Evolutionary conservation across 1,140 invertebrate genomes (phyloP), one percentile per base, ranked within the genome.

Genomic region (Homalodisca vitripennis): DNA sequence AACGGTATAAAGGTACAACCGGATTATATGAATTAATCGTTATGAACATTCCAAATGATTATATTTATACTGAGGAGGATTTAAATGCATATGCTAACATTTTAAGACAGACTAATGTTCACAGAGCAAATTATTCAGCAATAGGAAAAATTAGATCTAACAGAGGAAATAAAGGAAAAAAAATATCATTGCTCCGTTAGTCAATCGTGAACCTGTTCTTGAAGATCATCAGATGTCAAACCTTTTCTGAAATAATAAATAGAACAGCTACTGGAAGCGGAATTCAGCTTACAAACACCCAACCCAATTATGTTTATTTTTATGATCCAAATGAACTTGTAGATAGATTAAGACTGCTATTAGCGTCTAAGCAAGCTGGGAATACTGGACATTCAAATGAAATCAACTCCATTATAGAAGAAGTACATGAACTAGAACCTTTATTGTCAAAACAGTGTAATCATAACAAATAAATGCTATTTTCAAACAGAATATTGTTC

Each of bases 1-100:
- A 24, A 34, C 2, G 24, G 12, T 64, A 64, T 41, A 10, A 64
- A 3, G 62, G 62, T 3, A 64, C 62, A 17, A 3, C 2, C 3
- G 62, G 62, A 13, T 24, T 64, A 10, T 64, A 64, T 46, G 62
- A 64, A 26, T 46, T 64, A 64, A 41, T 64, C n/a, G 2, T 64
- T 22, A 64, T 41, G 34, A 32, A 46, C 20, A 34, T 34, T 10
- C 62, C 62, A 3, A 64, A 64, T 20, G 10, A 10, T 2, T 32
- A 46, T 34, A 22, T 41, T n/a, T 64, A 64, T 24, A 64, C 3
- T 31, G 10, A 64, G 26, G 62, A 64, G 12, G 62, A 64, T 64
- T 41, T 64, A 14, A 24, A 64, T 41, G 20, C 30, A 3, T 64
- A 64, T 20, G 34, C 30, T 2, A 6, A 32, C 1, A 64, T 64